phyloP scores from a whole-genome alignment of 35 echinoderm and acorn worm species.

The Ptychodera flava region DNA sequence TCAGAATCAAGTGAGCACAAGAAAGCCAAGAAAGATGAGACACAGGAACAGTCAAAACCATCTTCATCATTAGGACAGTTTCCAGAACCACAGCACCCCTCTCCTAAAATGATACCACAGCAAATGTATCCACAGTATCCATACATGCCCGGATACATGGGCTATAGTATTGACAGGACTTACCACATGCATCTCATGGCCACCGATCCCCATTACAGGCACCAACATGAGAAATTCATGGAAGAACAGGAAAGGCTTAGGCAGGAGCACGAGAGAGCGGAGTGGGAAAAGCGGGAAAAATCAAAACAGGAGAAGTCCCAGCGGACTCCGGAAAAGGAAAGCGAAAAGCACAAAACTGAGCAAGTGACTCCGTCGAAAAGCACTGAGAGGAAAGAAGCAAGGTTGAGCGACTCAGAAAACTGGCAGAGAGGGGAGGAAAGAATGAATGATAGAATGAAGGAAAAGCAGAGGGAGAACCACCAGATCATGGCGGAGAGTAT shows the following conservation, averaged over 20 bases:
- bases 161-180: constrained; percentile 33
- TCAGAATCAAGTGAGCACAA: neutral
- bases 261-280: neutral
- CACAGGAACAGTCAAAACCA: neutral
- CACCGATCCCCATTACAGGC: constrained; percentile 55
- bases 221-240: constrained; percentile 47
- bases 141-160: constrained; percentile 43
- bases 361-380: neutral
- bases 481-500: neutral
- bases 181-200: constrained; percentile 52
- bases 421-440: neutral
- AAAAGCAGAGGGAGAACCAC: constrained; percentile 10
- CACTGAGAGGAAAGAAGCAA: no score
- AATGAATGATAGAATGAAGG: neutral
- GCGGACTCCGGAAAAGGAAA: neutral
- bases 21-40: neutral
- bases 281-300: neutral
- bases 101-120: neutral
- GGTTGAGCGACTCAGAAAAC: neutral
- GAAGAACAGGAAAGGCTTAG: constrained; percentile 21
- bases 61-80: neutral
- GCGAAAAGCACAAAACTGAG: neutral
- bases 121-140: constrained; percentile 30
- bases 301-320: neutral
- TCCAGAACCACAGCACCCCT: neutral